phyloP scores from a whole-genome alignment of 2,113 vertebrate species.

The Phainopepla nitens region DNA sequence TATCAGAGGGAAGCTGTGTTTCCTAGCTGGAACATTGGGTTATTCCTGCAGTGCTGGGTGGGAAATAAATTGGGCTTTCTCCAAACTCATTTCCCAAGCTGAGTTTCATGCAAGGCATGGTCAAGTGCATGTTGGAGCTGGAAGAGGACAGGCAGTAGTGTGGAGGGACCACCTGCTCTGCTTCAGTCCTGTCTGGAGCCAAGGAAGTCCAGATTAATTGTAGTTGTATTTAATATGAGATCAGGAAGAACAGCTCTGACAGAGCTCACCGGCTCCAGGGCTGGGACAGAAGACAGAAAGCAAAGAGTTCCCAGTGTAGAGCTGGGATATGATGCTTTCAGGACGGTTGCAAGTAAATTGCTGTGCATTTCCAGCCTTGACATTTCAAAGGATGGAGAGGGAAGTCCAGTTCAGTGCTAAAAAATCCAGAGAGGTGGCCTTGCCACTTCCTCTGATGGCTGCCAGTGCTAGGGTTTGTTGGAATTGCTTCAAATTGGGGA shows the following conservation, averaged over 20 bases:
- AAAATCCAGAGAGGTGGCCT: background rate
- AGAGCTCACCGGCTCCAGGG: background rate
- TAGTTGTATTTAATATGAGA: background rate
- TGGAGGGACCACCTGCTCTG: background rate
- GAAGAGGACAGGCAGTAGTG: accelerated
- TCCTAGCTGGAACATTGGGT: background rate
- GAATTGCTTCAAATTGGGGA: background rate
- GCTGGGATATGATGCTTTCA: background rate
- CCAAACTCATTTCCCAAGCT: background rate
- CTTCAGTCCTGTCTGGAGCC: accelerated
- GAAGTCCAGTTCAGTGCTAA: background rate
- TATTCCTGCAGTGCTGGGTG: background rate
- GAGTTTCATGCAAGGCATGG: background rate
- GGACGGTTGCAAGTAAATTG: background rate
- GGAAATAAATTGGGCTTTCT: background rate
- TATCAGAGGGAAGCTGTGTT: background rate
- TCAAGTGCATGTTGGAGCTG: background rate
- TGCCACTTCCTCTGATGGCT: background rate
- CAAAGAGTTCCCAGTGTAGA: accelerated
- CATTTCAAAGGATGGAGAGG: background rate
- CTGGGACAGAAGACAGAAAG: background rate
- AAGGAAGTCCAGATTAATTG: background rate
- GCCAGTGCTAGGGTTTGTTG: background rate
- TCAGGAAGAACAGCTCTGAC: background rate
- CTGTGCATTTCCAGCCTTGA: background rate